Evolutionary conservation across 1,140 invertebrate genomes (phyloP).

Genomic region (Dendroctonus valens): DNA sequence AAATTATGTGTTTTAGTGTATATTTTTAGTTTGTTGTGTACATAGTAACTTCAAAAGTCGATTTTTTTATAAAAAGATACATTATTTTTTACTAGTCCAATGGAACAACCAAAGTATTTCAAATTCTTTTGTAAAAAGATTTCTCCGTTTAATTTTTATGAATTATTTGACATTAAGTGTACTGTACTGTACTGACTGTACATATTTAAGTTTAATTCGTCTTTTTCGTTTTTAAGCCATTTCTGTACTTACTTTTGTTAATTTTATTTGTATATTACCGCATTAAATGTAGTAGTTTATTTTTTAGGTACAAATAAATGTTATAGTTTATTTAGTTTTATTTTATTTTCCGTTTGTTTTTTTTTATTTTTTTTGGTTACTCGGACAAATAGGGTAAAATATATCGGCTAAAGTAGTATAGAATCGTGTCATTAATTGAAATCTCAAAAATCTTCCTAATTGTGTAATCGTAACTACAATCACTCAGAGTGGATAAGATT

Average conservation of each 20-base stretch:
- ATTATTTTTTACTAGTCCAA: conserved; percentile 48
- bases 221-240: conserved; percentile 21
- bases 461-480: no score
- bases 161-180: conserved; percentile 11
- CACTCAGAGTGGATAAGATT: no score
- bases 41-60: conserved; percentile 25
- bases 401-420: conserved; percentile 22
- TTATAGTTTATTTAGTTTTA: conserved; percentile 25
- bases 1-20: conserved; percentile 22
- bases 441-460: no score
- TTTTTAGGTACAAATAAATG: conserved; percentile 29
- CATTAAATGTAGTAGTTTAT: conserved; percentile 25
- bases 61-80: not conserved
- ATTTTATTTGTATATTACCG: conserved; percentile 17
- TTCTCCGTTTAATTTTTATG: conserved; percentile 21
- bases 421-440: conserved; percentile 1
- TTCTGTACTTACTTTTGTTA: conserved; percentile 25
- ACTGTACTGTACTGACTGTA: no score
- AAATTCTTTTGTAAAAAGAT: conserved; percentile 35
- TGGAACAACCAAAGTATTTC: conserved; percentile 49
- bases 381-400: conserved; percentile 49
- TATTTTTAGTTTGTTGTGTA: conserved; percentile 33
- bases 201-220: conserved; percentile 26
- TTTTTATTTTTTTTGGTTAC: conserved; percentile 33
- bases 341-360: conserved; percentile 11